phyloP scores from a whole-genome alignment of 1,140 invertebrate genomes.

The Pomacea maculata region DNA sequence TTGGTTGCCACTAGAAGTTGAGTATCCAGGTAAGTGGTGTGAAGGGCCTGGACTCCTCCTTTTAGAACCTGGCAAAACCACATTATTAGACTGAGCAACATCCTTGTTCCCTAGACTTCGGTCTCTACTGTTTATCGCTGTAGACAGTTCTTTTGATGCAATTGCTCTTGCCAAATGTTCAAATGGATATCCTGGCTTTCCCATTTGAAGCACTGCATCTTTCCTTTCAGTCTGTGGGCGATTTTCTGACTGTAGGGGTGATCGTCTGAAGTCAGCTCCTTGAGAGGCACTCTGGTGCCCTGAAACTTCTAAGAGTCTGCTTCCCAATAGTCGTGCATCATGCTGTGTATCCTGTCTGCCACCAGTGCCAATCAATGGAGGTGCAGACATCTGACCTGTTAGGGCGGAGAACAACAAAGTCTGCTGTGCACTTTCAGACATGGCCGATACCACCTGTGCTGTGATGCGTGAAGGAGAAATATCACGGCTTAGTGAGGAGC shows the following conservation, averaged over 20 bases:
- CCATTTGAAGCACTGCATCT: background rate
- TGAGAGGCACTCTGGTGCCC: background rate
- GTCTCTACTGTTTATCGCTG: too few species aligned
- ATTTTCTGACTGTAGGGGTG: background rate
- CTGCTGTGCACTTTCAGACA: constrained; percentile 25
- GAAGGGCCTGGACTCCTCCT: too few species aligned
- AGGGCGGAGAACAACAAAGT: constrained; percentile 33
- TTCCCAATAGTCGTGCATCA: background rate
- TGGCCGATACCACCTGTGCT: constrained; percentile 31
- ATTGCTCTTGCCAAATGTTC: constrained; percentile 5
- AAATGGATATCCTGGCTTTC: background rate
- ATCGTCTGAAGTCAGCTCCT: background rate
- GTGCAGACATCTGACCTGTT: constrained; percentile 31
- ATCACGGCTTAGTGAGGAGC: constrained; percentile 32
- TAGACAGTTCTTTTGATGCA: background rate
- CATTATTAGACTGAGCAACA: background rate
- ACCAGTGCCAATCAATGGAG: background rate
- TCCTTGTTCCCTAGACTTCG: background rate
- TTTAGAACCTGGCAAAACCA: too few species aligned
- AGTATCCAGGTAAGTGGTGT: background rate
- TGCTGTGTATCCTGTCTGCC: background rate
- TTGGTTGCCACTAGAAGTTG: background rate
- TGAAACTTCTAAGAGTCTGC: background rate
- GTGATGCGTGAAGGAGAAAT: constrained; percentile 39
- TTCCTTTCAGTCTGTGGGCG: background rate